Percentiles rank a stretch among this genome's conserved stretches.
phyloP scores from a whole-genome alignment of 1,140 invertebrate species.

The Holcopasites calliopsidis region DNA sequence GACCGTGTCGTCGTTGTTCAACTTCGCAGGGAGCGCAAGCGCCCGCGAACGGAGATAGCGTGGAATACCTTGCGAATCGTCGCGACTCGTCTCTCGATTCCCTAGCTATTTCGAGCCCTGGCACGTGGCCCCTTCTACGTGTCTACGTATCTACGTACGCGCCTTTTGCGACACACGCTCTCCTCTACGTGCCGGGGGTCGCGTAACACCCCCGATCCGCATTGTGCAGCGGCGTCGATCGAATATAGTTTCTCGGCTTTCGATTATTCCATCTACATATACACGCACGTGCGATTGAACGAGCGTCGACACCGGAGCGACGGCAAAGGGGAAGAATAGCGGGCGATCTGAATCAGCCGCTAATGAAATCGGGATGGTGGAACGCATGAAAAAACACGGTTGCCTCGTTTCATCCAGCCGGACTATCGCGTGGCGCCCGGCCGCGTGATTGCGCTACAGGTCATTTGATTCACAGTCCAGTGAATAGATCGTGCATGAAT shows the following conservation, averaged over 20 bases:
- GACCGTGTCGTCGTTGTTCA: slow-evolving; percentile 43
- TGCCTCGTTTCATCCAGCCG: slow-evolving; percentile 10
- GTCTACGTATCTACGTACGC: too few relatives aligned
- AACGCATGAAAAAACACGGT: neutral
- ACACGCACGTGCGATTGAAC: neutral
- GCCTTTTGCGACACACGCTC: slow-evolving; percentile 4
- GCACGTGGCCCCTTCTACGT: slow-evolving; percentile 36
- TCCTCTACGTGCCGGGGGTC: neutral
- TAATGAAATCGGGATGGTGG: slow-evolving; percentile 15
- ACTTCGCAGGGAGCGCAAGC: neutral
- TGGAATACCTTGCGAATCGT: neutral
- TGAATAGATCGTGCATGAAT: slow-evolving; percentile 4
- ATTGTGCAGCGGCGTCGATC: slow-evolving; percentile 4
- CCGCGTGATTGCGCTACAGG: slow-evolving; percentile 19
- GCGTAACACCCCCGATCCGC: neutral
- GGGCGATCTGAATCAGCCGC: neutral
- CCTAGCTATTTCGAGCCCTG: slow-evolving; percentile 40
- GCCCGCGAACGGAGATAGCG: neutral
- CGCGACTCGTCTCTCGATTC: neutral
- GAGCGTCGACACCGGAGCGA: slow-evolving; percentile 11
- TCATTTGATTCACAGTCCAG: slow-evolving; percentile 39
- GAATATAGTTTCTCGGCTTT: neutral
- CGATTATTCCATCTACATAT: neutral
- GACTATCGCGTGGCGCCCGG: slow-evolving; percentile 26
- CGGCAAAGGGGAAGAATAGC: neutral